These are phyloP conservation scores for Nemotelus pantherinus DNA, from an alignment of 2,888 invertebrate species.

Conservation along the genomic window DNA sequence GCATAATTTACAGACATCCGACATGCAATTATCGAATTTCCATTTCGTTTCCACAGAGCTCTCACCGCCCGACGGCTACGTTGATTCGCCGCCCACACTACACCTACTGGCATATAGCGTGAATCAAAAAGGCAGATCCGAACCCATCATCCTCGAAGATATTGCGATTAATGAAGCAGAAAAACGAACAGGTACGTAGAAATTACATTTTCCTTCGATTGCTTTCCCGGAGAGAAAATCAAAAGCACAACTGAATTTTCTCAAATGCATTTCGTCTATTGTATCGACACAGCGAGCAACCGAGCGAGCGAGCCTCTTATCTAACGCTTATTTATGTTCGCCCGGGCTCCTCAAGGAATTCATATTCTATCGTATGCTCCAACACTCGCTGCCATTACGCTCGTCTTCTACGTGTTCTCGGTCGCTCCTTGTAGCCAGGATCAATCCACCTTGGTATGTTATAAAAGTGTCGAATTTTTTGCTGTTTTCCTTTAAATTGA, in stretches of 20 bases:
- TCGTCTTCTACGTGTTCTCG: not conserved
- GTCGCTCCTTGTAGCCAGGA: not conserved
- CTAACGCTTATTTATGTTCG: conserved; percentile 41
- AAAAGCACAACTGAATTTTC: conserved; percentile 11
- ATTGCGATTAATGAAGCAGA: conserved; percentile 89
- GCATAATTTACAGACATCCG: too few relatives aligned
- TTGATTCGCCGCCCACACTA: conserved; percentile 70
- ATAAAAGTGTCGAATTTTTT: conserved; percentile 35
- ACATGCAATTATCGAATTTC: too few relatives aligned
- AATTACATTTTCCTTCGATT: conserved; percentile 4
- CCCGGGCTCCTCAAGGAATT: conserved; percentile 44
- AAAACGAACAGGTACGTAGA: conserved; percentile 77
- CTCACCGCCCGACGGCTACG: conserved; percentile 63
- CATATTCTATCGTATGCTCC: conserved; percentile 21
- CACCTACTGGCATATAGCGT: conserved; percentile 83
- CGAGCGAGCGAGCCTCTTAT: conserved; percentile 6
- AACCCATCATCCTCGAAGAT: conserved; percentile 82
- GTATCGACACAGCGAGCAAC: not conserved
- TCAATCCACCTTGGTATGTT: not conserved
- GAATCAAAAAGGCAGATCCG: conserved; percentile 87
- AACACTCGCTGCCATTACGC: not conserved
- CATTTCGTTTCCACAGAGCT: conserved; percentile 57
- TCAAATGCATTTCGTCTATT: conserved; percentile 37
- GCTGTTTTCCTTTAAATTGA: conserved; percentile 46
- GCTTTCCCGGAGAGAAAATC: not conserved